Evolutionary conservation across 2,888 invertebrate species (phyloP), one percentile per base, ranked within the genome.

Genomic region (Ichneumon xanthorius): DNA sequence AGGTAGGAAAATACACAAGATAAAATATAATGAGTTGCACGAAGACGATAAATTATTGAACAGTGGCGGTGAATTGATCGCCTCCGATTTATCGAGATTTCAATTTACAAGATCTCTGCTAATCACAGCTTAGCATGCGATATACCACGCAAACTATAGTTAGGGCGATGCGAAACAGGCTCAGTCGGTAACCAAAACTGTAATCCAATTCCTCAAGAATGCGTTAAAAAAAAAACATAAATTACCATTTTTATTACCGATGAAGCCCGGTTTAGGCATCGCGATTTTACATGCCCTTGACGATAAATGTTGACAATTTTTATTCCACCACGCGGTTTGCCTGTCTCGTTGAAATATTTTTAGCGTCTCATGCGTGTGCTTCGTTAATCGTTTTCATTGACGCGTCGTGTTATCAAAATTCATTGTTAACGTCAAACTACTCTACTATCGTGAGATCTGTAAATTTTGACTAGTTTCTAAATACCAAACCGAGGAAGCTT

Each of bases 101-200:
- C 63, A 83, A 85, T 86, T 73, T 16, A 87, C 65, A 68, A 86
- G 80, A 87, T 87, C 82, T 90, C 84, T 84, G 87, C 86, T 88
- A 83, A 67, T 87, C 80, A 86, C 86, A 88, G 84, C 73, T 85
- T 88, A 89, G 87, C 85, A 87, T 89, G 87, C 89, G 89, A 87
- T 86, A 87, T 58, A 67, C 83, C 82, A 81, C 85, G 84, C 80
- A 83, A 86, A 67, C 76, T 87, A 53, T 53, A 86, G 71, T 84
- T 14, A 73, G 37, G 77, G 58, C n/a, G 58, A 26, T 45, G 45
- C 16, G 16, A 45, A 45, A 14, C 16, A 5, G 4, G 45, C 16
- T 45, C 11, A 14, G 45, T 45, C 45, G 45, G 14, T 45, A 45
- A 16, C 14, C 11, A 16, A 45, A 14, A 45, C 45, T 45, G 45